A percentile compares a stretch with the other conserved stretches of the same genome.
Evolutionary conservation across 2,888 invertebrate genomes (phyloP).

Genomic region (Andricus curvator): DNA sequence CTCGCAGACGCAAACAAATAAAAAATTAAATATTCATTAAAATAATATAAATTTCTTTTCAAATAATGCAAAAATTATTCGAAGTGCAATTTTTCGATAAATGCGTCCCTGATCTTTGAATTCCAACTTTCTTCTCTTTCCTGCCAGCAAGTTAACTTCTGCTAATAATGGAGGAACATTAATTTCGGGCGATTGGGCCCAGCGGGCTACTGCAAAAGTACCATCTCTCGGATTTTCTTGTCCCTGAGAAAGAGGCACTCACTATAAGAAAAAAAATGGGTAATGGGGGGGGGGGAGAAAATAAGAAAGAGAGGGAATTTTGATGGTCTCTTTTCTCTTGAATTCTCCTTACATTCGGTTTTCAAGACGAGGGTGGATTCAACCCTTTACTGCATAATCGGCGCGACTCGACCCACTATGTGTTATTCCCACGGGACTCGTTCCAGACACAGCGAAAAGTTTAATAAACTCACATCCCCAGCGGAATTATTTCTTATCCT

Average conservation of each 20-base stretch:
- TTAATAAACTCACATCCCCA: slow-evolving; percentile 69
- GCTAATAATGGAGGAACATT: slow-evolving; percentile 74
- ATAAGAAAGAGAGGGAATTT: slow-evolving; percentile 36
- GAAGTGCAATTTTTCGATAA: background rate
- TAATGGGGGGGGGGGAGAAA: background rate
- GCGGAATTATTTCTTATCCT: background rate
- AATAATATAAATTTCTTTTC: background rate
- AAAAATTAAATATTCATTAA: too few relatives aligned
- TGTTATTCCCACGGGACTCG: slow-evolving; percentile 51
- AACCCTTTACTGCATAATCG: slow-evolving; percentile 60
- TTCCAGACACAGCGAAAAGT: slow-evolving; percentile 73
- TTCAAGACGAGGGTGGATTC: slow-evolving; percentile 48
- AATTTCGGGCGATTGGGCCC: slow-evolving; percentile 75
- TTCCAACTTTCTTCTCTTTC: slow-evolving; percentile 16
- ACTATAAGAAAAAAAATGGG: slow-evolving; percentile 37
- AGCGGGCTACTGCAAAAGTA: slow-evolving; percentile 63
- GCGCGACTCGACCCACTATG: slow-evolving; percentile 50
- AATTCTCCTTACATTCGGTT: slow-evolving; percentile 32
- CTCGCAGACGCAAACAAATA: too few relatives aligned
- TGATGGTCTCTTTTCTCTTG: slow-evolving; percentile 39
- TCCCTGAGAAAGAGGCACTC: slow-evolving; percentile 15
- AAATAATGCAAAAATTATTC: background rate
- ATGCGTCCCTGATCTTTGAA: slow-evolving; percentile 11
- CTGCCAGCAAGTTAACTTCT: slow-evolving; percentile 66
- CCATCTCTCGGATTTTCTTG: background rate